Evolutionary conservation across 2,113 vertebrate species (phyloP), one percentile per base, ranked within the genome.

Genomic region (Bathybates hornii): DNA sequence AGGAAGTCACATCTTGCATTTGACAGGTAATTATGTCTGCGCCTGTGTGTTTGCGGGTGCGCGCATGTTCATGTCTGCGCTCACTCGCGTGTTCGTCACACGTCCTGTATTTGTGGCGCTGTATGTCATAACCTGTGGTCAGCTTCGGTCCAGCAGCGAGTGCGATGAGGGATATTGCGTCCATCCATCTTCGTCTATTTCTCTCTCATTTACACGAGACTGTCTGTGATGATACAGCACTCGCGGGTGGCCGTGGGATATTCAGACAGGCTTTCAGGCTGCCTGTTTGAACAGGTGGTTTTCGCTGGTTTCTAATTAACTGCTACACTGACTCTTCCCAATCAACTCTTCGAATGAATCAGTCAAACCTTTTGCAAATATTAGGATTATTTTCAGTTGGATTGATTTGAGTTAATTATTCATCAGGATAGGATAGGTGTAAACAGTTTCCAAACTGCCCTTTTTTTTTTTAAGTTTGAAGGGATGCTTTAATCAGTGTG

Each of bases 11-110:
- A 89, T 93, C 86, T 90, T 76, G 68, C 86, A 80, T 87, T 89
- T 95, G 96, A 95, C 96, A 96, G 94, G 93, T 93, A 92, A 95
- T 96, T 95, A 95, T 48, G 61, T 84, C 43, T 43, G 43, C 19
- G 80, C 53, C 24, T 34, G 32, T 56, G 34, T 19, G 17, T 63
- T 24, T 52, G 56, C 9, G 16, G 41, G 36, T 38, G 68, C 36
- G n/a, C 7, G 32, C 50, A 24, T 14, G 63, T 76, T 32, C 32
- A 6, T 24, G 79, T 80, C 45, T 61, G 12, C 13, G 48, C 80
- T 21, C 82, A 36, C 53, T 50, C 19, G 24, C 24, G 3, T 29
- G 89, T n/a, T 68, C 71, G 5, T 73, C 32, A n/a, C 48, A 38
- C 11, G 10, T 16, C 21, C 24, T 27, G 45, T 14, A 41, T 53